Evolutionary conservation across 2,888 invertebrate species (phyloP).

Genomic region (Exephanes ischioxanthus): DNA sequence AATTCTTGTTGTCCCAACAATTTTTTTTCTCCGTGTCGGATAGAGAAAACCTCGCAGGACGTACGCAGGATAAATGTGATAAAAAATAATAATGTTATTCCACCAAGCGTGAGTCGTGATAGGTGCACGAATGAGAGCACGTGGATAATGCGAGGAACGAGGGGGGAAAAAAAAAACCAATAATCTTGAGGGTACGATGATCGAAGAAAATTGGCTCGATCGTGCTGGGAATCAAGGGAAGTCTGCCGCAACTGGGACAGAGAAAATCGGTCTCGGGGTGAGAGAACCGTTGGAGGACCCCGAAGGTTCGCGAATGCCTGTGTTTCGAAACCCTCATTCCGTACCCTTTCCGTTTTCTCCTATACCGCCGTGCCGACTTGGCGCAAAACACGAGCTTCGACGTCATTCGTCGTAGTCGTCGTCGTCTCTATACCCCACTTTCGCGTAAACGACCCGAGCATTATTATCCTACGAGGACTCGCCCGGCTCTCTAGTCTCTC

Average conservation of each 20-base stretch:
- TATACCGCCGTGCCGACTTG: conserved; percentile 16
- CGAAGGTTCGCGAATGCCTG: neutral
- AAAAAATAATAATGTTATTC: no score
- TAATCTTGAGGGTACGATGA: neutral
- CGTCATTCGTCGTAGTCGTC: conserved; percentile 18
- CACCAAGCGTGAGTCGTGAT: neutral
- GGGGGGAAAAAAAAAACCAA: neutral
- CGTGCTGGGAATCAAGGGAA: conserved; percentile 15
- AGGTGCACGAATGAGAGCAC: conserved; percentile 9
- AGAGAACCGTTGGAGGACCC: neutral
- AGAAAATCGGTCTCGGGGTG: neutral
- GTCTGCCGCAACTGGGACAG: neutral
- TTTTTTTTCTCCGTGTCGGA: no score
- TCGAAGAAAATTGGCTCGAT: conserved; percentile 44
- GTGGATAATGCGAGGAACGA: neutral
- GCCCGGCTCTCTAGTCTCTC: conserved; percentile 15
- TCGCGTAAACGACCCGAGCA: conserved; percentile 58
- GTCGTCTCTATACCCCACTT: conserved; percentile 46
- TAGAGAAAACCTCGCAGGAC: no score
- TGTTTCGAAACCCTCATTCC: neutral
- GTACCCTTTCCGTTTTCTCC: neutral
- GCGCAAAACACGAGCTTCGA: conserved; percentile 20
- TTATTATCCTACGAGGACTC: conserved; percentile 48
- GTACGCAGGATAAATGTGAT: no score
- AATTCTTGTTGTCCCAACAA: no score